A percentile compares a stretch with the other conserved stretches of the same genome.
These are phyloP conservation scores for Aphidius gifuensis DNA, from an alignment of 1,140 invertebrate species.

Conservation along the genomic window DNA sequence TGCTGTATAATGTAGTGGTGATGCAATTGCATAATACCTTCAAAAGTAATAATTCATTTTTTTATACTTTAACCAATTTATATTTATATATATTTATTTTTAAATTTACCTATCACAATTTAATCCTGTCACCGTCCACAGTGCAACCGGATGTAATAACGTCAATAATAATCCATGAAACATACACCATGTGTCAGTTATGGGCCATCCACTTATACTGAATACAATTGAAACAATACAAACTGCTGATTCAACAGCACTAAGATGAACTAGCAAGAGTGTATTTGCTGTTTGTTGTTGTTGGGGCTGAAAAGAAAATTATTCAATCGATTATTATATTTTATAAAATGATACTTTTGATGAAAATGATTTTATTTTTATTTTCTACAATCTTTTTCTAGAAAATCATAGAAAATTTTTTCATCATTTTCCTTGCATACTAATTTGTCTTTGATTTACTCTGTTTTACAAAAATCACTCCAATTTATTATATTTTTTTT, in stretches of 20 bases:
- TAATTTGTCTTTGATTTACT: too few relatives aligned
- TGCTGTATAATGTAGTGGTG: constrained; percentile 72
- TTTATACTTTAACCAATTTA: constrained; percentile 5
- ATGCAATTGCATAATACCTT: constrained; percentile 71
- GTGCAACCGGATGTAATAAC: constrained; percentile 68
- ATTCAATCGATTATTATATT: background rate
- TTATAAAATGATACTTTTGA: too few relatives aligned
- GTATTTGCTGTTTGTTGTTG: constrained; percentile 63
- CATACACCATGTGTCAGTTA: constrained; percentile 58
- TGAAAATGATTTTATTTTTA: too few relatives aligned
- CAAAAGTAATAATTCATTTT: constrained; percentile 17
- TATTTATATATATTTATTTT: background rate
- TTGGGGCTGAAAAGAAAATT: constrained; percentile 38
- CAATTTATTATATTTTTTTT: too few relatives aligned
- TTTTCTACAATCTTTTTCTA: too few relatives aligned
- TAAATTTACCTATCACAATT: constrained; percentile 65
- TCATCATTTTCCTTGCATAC: too few relatives aligned
- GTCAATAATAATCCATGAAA: constrained; percentile 66
- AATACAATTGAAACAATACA: constrained; percentile 62
- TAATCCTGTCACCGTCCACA: constrained; percentile 77
- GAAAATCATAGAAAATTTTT: too few relatives aligned
- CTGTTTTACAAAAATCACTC: too few relatives aligned
- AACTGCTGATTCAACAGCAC: constrained; percentile 64
- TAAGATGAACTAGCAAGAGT: constrained; percentile 65
- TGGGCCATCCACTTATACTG: constrained; percentile 52